Evolutionary conservation across 2,797 vertebrate species (phyloP), one percentile per base, ranked within the genome.

Genomic region (Capromys pilorides): DNA sequence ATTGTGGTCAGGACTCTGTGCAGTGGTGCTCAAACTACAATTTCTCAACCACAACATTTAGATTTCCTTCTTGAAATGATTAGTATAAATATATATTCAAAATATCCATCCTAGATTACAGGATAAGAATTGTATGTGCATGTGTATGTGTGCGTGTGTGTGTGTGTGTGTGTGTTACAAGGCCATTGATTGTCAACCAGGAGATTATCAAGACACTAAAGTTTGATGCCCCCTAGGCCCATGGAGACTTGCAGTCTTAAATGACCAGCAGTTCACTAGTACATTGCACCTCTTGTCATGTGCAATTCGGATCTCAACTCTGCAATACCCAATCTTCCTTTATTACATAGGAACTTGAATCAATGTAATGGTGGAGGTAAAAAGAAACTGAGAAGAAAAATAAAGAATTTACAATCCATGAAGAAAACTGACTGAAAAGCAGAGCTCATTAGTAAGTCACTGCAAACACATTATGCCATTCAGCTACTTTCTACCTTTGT

Each of bases 341-440:
- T 39, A 28, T 26, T 59, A 59, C 12, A 8, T 31, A 8, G 41
- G 41, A 88, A 79, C 49, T 54, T 87, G 64, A 94, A 49, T 73
- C 69, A 84, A 12, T 87, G 22, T 39, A 28, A 33, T 54, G 33
- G 11, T 81, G 45, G 41, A 51, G 19, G 1, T 31, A 4, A 61
- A 62, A 90, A 78, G 54, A 93, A 94, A 93, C 71, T 6, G 12
- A 87, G 57, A 90, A 54, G 21, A 90, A 88, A 94, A 82, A 57
- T 83, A 41, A 93, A 89, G 64, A 80, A 87, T 95, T 92, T 92
- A 86, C 18, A 80, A 61, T 73, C 49, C 2, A 19, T 88, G 71
- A 62, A 96, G 45, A 78, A 94, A 96, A 61, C 0, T 66, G 61
- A 79, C 39, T 71, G 41, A 45, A 67, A 14, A 86, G 18, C 59